Evolutionary conservation across 2,888 invertebrate genomes (phyloP).

Genomic region (Bibio marci): DNA sequence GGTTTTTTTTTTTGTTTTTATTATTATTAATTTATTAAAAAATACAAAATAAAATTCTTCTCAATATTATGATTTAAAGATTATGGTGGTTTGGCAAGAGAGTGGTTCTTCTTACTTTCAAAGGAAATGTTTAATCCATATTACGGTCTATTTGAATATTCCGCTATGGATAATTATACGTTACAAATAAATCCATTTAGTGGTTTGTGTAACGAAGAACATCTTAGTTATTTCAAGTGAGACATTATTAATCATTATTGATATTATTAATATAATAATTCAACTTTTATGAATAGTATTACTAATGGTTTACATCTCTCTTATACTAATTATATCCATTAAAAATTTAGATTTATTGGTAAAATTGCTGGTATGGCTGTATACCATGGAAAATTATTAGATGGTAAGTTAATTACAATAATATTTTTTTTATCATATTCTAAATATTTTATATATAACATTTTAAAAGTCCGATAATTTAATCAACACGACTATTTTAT

Average conservation of each 20-base stretch:
- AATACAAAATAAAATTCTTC: too few species aligned
- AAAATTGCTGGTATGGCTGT: conserved; percentile 98
- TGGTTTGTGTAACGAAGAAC: conserved; percentile 94
- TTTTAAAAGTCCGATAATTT: conserved; percentile 6
- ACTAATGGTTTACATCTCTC: too few species aligned
- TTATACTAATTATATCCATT: too few species aligned
- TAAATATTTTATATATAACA: not conserved
- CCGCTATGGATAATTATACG: conserved; percentile 99
- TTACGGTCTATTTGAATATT: conserved; percentile 98
- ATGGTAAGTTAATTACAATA: conserved; percentile 43
- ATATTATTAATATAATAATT: not conserved
- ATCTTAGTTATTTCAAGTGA: conserved; percentile 85
- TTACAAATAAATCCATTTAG: conserved; percentile 97
- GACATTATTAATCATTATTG: conserved; percentile 6
- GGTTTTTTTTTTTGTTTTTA: conserved; percentile 2
- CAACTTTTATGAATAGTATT: not conserved
- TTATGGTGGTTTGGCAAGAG: conserved; percentile 90
- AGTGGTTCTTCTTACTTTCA: conserved; percentile 97
- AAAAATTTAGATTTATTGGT: conserved; percentile 59
- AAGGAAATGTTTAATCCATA: conserved; percentile 99
- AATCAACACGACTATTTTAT: not conserved
- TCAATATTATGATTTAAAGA: conserved; percentile 35
- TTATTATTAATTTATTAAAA: not conserved
- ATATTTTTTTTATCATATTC: not conserved
- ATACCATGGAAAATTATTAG: conserved; percentile 93